Percentiles rank a stretch among this genome's conserved stretches.
Evolutionary conservation across 2,888 invertebrate species (phyloP).

Genomic region (Beris chalybata): DNA sequence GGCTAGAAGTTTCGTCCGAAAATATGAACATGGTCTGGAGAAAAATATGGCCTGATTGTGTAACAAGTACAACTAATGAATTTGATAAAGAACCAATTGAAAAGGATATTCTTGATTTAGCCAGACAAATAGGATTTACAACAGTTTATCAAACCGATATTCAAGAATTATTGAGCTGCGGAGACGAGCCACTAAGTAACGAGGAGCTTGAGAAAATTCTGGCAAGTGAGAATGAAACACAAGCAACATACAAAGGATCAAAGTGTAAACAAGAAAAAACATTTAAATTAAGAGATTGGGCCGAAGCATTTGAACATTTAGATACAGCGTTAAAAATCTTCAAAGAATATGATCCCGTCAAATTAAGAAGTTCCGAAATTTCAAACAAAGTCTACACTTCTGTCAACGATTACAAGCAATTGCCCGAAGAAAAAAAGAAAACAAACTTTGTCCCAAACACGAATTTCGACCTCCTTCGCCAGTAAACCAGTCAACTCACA

Average conservation of each 20-base stretch:
- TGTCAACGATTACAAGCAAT: slow-evolving; percentile 16
- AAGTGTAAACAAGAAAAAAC: slow-evolving; percentile 14
- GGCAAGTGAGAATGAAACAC: slow-evolving; percentile 14
- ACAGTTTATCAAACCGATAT: slow-evolving; percentile 13
- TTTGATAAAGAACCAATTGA: slow-evolving; percentile 10
- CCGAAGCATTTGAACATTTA: slow-evolving; percentile 11
- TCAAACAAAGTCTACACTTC: slow-evolving; percentile 1
- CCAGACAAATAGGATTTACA: slow-evolving; percentile 17
- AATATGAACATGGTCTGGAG: neutral
- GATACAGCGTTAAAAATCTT: slow-evolving; percentile 13
- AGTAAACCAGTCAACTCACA: no score
- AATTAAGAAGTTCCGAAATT: slow-evolving; percentile 4
- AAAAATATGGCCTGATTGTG: no score
- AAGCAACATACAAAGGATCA: slow-evolving; percentile 16
- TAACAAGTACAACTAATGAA: slow-evolving; percentile 19
- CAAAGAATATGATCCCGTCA: slow-evolving; percentile 4
- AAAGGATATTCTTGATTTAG: slow-evolving; percentile 13
- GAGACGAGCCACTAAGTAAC: slow-evolving; percentile 11
- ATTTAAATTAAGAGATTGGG: slow-evolving; percentile 4
- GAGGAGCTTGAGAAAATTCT: slow-evolving; percentile 11
- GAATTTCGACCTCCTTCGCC: slow-evolving; percentile 8
- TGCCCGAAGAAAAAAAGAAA: slow-evolving; percentile 5
- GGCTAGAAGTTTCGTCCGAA: slow-evolving; percentile 3
- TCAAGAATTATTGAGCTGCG: slow-evolving; percentile 23
- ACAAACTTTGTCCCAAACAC: no score